These are phyloP conservation scores for Simalia tracyae DNA, from an alignment of 2,797 vertebrate genomes.

Conservation along the genomic window DNA sequence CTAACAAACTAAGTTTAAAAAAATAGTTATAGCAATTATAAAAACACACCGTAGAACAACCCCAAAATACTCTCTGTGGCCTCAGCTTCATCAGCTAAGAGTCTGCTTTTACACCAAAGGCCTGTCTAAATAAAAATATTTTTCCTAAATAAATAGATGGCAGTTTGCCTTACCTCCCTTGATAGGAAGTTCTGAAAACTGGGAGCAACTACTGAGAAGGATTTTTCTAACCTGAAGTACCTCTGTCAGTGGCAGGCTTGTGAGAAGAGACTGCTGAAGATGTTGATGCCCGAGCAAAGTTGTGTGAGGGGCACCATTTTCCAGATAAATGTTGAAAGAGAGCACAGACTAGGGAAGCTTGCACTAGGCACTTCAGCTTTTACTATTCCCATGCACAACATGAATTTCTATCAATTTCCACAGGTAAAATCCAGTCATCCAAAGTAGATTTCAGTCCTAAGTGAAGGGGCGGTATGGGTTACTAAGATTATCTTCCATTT, in stretches of 20 bases:
- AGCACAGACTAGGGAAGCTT: neutral
- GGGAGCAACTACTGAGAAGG: neutral
- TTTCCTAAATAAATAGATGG: neutral
- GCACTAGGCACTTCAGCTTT: neutral
- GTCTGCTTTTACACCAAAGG: neutral
- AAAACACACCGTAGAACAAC: neutral
- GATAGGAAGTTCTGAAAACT: neutral
- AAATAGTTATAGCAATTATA: neutral
- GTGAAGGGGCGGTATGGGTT: neutral
- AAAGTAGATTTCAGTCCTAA: conserved; percentile 6
- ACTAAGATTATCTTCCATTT: conserved; percentile 21
- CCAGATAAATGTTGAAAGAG: neutral
- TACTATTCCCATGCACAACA: neutral
- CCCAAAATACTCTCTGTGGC: neutral
- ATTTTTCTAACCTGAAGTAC: neutral
- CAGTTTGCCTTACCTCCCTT: neutral
- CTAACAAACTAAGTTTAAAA: neutral
- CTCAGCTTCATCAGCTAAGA: neutral
- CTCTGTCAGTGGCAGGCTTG: neutral
- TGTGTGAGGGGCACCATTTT: neutral
- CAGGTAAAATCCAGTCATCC: neutral
- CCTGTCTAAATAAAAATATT: neutral
- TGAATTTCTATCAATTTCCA: neutral
- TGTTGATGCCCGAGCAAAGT: neutral
- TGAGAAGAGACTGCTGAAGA: neutral